These are phyloP conservation scores for Cynopterus sphinx DNA, from an alignment of 2,797 vertebrate species.

Conservation along the genomic window DNA sequence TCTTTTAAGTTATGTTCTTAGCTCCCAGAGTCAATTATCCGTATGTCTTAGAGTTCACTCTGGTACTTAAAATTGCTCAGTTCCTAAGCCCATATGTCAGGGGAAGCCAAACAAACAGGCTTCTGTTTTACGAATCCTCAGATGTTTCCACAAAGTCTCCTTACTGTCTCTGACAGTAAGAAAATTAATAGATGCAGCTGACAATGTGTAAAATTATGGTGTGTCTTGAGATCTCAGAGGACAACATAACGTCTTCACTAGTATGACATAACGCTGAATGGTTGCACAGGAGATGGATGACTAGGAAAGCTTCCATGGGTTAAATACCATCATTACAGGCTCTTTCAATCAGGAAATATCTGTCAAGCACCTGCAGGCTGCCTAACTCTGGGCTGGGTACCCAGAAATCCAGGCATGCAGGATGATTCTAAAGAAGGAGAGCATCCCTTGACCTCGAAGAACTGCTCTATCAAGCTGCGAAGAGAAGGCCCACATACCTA, in stretches of 20 bases:
- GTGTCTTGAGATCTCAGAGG: conserved; percentile 40
- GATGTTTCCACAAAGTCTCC: conserved; percentile 60
- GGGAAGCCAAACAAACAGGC: conserved; percentile 67
- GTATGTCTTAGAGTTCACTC: not conserved
- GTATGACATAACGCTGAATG: not conserved
- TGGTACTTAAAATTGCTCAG: conserved; percentile 26
- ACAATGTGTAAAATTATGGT: conserved; percentile 67
- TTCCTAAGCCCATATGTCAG: conserved; percentile 30
- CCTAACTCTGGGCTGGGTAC: not conserved
- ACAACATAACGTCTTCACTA: conserved; percentile 60
- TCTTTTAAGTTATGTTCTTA: conserved; percentile 27
- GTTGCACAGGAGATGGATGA: not conserved
- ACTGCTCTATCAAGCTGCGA: not conserved
- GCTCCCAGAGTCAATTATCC: conserved; percentile 35
- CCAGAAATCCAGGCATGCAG: not conserved
- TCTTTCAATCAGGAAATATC: not conserved
- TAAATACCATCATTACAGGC: not conserved
- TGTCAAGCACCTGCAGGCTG: not conserved
- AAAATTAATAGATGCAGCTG: conserved; percentile 70
- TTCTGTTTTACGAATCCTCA: conserved; percentile 64
- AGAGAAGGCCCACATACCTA: not conserved
- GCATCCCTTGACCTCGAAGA: conserved; percentile 14
- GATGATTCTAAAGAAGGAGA: not conserved
- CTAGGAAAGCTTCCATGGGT: not conserved
- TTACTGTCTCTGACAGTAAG: conserved; percentile 65